phyloP scores from a whole-genome alignment of 2,797 vertebrate genomes.

The Xenopus petersii region DNA sequence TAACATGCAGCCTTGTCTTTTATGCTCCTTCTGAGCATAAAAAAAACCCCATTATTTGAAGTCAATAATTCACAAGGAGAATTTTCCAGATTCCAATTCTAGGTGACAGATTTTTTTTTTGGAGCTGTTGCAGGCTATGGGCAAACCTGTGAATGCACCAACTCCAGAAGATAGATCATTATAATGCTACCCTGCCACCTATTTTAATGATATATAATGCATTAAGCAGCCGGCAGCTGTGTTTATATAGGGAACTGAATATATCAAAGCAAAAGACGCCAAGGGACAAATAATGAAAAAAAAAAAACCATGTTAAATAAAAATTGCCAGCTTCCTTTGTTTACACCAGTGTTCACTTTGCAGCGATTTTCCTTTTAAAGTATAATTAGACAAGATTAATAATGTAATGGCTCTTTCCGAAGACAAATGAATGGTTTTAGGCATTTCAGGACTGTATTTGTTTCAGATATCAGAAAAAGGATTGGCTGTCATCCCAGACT shows the following conservation, averaged over 20 bases:
- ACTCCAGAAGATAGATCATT: constrained; percentile 71
- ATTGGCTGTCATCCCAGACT: constrained; percentile 31
- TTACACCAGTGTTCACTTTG: constrained; percentile 47
- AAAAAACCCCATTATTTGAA: constrained; percentile 24
- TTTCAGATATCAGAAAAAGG: constrained; percentile 25
- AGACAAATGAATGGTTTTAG: constrained; percentile 55
- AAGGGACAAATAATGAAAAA: background rate
- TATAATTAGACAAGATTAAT: constrained; percentile 61
- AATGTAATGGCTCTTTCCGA: constrained; percentile 51
- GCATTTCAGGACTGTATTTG: constrained; percentile 48
- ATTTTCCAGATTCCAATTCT: constrained; percentile 3
- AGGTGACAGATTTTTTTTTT: background rate
- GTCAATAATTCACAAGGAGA: constrained; percentile 28
- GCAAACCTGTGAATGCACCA: constrained; percentile 67
- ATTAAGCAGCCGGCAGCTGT: constrained; percentile 78
- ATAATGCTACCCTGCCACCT: constrained; percentile 80
- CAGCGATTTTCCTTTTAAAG: constrained; percentile 51
- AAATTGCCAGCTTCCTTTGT: constrained; percentile 45
- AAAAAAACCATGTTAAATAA: constrained; percentile 42
- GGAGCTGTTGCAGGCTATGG: constrained; percentile 60
- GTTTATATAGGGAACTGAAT: constrained; percentile 43
- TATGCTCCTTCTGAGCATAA: background rate
- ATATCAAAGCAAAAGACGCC: constrained; percentile 44
- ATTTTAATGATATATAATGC: constrained; percentile 57
- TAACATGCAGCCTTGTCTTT: constrained; percentile 38